Percentiles rank a stretch among this genome's conserved stretches.
Conservation (phyloP, 2,888 invertebrate genomes). For the Tetragonula carbonaria region DNA sequence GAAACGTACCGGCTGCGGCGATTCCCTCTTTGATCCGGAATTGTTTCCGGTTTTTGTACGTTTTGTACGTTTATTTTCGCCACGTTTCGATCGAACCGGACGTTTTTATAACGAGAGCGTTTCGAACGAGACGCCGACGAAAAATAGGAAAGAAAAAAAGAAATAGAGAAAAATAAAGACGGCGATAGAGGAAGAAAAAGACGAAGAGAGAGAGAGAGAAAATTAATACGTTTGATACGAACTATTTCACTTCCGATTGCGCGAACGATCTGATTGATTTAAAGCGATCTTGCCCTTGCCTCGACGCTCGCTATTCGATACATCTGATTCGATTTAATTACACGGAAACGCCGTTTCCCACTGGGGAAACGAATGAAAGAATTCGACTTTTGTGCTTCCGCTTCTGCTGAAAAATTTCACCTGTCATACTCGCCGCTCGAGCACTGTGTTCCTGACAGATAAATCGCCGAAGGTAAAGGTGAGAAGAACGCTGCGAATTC, state of each 20-base stretch:
- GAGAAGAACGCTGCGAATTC: neutral
- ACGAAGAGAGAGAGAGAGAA: neutral
- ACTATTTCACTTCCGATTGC: slow-evolving; percentile 19
- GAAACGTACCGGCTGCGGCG: no score
- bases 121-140: neutral
- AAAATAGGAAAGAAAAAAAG: neutral
- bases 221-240: slow-evolving; percentile 38
- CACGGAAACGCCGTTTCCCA: neutral
- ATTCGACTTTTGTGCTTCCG: neutral
- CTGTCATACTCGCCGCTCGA: neutral
- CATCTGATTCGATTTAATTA: neutral
- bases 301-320: neutral
- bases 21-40: no score
- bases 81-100: neutral
- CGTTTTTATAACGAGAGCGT: neutral
- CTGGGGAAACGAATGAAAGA: neutral
- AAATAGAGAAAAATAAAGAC: no score
- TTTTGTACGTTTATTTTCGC: neutral
- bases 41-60: neutral
- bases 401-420: neutral
- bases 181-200: no score
- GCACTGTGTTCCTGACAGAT: neutral
- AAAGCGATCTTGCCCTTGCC: slow-evolving; percentile 6
- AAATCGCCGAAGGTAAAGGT: neutral
- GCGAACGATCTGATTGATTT: slow-evolving; percentile 20